Conservation (phyloP, 2,888 invertebrate species). For the Sinotaia quadrata region DNA sequence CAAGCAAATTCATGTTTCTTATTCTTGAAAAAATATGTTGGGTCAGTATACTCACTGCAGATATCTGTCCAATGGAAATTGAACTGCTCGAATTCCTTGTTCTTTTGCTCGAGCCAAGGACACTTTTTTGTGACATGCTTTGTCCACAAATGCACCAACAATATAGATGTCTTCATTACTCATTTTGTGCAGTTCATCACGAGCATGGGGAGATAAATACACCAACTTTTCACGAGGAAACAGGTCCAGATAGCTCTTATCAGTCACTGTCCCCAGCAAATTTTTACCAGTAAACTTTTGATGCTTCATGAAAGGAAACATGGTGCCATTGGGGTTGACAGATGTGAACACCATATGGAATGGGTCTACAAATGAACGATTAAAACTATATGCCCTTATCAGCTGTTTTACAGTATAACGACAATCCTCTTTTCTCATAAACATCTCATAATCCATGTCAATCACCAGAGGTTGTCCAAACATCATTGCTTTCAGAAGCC, state of each 20-base stretch:
- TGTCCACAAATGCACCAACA: slow-evolving; percentile 77
- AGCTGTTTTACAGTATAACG: slow-evolving; percentile 86
- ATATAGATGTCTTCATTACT: slow-evolving; percentile 88
- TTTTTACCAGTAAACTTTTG: slow-evolving; percentile 9
- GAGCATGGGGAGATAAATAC: slow-evolving; percentile 90
- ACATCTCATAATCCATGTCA: slow-evolving; percentile 85
- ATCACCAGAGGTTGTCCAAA: slow-evolving; percentile 84
- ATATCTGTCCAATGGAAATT: slow-evolving; percentile 85
- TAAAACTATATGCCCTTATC: slow-evolving; percentile 80
- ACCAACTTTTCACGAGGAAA: slow-evolving; percentile 87
- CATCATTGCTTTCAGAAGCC: slow-evolving; percentile 74
- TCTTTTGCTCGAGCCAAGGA: slow-evolving; percentile 89
- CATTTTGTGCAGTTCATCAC: slow-evolving; percentile 79
- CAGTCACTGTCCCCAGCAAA: slow-evolving; percentile 75
- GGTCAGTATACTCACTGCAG: slow-evolving; percentile 74
- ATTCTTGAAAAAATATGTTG: too few relatives aligned
- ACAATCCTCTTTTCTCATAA: slow-evolving; percentile 83
- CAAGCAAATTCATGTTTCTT: too few relatives aligned
- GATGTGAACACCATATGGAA: slow-evolving; percentile 87
- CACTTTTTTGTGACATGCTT: slow-evolving; percentile 76
- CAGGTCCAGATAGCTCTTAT: slow-evolving; percentile 83
- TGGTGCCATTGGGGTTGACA: slow-evolving; percentile 69
- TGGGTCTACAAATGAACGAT: slow-evolving; percentile 80
- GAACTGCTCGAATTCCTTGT: slow-evolving; percentile 84
- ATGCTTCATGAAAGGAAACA: slow-evolving; percentile 11